These are phyloP conservation scores for Tinamus guttatus DNA, from an alignment of 2,113 vertebrate species.

Conservation along the genomic window DNA sequence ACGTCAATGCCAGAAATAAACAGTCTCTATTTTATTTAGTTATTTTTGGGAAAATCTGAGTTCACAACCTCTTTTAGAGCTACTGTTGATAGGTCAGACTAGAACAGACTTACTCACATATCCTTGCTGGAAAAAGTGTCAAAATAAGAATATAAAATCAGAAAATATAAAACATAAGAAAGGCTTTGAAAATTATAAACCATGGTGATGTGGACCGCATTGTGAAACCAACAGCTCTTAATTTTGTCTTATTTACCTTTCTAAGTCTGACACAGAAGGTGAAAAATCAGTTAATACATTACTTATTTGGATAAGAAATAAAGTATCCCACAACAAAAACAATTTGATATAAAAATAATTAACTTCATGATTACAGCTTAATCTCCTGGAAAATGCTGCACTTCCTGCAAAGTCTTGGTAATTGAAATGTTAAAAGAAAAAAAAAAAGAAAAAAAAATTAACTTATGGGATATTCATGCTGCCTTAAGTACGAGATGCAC, in stretches of 20 bases:
- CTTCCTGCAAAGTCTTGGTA: conserved; percentile 58
- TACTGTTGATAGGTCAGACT: not conserved
- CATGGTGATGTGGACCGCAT: not conserved
- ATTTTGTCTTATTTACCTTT: not conserved
- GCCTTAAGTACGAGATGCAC: conserved; percentile 65
- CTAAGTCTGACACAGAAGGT: not conserved
- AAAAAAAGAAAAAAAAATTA: not conserved
- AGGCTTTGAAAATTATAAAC: not conserved
- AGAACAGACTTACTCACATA: not conserved
- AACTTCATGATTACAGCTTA: conserved; percentile 20
- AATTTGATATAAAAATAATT: not conserved
- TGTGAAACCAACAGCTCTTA: not conserved
- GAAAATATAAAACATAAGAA: not conserved
- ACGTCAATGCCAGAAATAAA: not conserved
- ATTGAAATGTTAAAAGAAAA: conserved; percentile 50
- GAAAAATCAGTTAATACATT: not conserved
- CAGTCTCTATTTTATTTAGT: not conserved
- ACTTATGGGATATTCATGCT: conserved; percentile 71
- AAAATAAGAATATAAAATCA: not conserved
- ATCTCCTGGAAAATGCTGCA: conserved; percentile 37
- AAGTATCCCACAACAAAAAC: conserved; percentile 16
- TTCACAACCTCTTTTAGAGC: not conserved
- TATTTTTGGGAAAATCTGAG: not conserved
- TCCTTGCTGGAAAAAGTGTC: not conserved
- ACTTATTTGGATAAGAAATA: not conserved